These are phyloP conservation scores for Cygnus atratus DNA, from an alignment of 2,113 vertebrate genomes.

Conservation along the genomic window DNA sequence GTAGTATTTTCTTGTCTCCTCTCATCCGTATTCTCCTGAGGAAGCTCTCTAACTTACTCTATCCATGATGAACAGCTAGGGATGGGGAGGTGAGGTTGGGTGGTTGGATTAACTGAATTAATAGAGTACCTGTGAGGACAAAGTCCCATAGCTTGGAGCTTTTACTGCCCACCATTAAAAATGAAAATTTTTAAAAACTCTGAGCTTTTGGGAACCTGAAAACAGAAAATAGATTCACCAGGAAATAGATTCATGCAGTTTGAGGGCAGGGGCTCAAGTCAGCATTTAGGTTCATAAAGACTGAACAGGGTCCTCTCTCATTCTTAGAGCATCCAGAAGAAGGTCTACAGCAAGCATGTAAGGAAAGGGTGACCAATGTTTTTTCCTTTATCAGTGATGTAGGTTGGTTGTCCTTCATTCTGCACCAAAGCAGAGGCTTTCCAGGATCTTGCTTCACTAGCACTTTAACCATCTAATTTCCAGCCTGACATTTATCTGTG, in stretches of 20 bases:
- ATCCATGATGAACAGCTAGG: neutral
- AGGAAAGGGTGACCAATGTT: neutral
- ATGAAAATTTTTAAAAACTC: neutral
- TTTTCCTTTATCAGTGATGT: neutral
- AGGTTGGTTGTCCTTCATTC: neutral
- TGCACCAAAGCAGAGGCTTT: neutral
- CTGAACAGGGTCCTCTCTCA: neutral
- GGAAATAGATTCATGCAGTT: neutral
- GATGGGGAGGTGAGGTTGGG: rapidly evolving
- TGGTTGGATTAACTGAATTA: neutral
- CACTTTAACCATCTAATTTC: neutral
- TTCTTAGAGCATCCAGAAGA: neutral
- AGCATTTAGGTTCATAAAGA: neutral
- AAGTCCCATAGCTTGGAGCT: neutral
- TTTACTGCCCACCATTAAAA: neutral
- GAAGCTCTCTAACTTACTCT: neutral
- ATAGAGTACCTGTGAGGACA: neutral
- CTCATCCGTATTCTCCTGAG: neutral
- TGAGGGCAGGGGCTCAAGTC: neutral
- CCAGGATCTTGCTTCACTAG: neutral
- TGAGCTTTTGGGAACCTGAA: neutral
- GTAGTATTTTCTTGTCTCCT: neutral
- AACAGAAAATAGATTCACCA: neutral
- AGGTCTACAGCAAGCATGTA: neutral
- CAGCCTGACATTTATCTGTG: neutral